These are phyloP conservation scores for Microplitis demolitor DNA, from an alignment of 1,140 invertebrate species.

Conservation along the genomic window DNA sequence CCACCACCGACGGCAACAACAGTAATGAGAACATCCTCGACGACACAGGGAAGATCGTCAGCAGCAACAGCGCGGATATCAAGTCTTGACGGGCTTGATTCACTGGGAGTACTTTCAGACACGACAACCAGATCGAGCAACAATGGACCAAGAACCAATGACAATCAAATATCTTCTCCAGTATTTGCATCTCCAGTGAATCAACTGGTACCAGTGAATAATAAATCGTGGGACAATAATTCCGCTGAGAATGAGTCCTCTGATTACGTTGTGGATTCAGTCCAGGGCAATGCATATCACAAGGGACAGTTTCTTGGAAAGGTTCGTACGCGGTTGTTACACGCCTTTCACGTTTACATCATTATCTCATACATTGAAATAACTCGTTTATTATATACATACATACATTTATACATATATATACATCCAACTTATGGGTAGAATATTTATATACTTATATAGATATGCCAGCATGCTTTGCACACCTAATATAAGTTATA, in stretches of 20 bases:
- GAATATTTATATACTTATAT: no score
- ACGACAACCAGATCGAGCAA: not conserved
- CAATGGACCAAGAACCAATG: not conserved
- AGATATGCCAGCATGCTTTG: not conserved
- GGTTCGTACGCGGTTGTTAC: constrained; percentile 42
- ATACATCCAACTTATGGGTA: no score
- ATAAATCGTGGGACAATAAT: constrained; percentile 40
- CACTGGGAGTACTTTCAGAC: not conserved
- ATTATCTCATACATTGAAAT: constrained; percentile 19
- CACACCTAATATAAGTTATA: no score
- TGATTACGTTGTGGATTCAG: constrained; percentile 63
- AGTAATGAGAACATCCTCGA: not conserved
- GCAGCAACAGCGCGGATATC: constrained; percentile 4
- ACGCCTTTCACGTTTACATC: not conserved
- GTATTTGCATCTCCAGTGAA: not conserved
- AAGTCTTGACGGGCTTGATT: constrained; percentile 20
- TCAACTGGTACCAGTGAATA: not conserved
- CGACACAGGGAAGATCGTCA: not conserved
- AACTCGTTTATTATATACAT: constrained; percentile 1
- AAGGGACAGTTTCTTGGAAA: constrained; percentile 66
- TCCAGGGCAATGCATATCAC: constrained; percentile 61
- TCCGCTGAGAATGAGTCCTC: constrained; percentile 51
- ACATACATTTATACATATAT: no score
- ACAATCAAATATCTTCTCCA: not conserved
- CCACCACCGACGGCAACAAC: constrained; percentile 6